Conservation (phyloP, 2,113 vertebrate genomes). For the Macroglossus sobrinus region DNA sequence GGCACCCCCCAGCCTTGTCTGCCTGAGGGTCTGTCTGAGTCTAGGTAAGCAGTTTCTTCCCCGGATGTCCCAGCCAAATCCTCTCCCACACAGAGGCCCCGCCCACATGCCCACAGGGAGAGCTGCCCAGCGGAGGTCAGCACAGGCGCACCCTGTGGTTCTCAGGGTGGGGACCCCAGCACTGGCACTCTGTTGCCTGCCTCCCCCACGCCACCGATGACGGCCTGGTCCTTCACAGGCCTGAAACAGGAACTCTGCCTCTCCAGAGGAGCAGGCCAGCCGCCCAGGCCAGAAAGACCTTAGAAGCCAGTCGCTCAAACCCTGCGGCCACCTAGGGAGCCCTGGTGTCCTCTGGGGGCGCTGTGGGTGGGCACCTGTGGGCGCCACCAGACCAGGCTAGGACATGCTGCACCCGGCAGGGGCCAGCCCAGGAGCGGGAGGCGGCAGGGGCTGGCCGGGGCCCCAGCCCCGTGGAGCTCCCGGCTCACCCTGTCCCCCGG, state of each 20-base stretch:
- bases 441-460: conserved; percentile 48
- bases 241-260: not conserved
- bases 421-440: conserved; percentile 50
- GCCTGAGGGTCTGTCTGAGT: not conserved
- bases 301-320: not conserved
- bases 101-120: not conserved
- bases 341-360: conserved; percentile 25
- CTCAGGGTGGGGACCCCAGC: not conserved
- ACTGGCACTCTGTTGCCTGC: not conserved
- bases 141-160: not conserved
- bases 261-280: not conserved
- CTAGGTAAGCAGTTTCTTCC: not conserved
- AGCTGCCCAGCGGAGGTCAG: not conserved
- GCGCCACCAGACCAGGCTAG: not conserved
- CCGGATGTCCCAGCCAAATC: not conserved
- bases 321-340: not conserved
- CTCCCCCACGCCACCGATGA: not conserved
- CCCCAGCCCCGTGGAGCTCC: conserved; percentile 26
- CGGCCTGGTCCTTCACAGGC: too few relatives aligned
- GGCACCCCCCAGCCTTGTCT: not conserved
- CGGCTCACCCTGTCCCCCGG: not conserved
- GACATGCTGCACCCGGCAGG: not conserved
- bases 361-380: not conserved
- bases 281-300: not conserved
- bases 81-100: not conserved